Base-by-base conservation (phyloP, 1,140 invertebrate species). In the Drosophila sproati region DNA sequence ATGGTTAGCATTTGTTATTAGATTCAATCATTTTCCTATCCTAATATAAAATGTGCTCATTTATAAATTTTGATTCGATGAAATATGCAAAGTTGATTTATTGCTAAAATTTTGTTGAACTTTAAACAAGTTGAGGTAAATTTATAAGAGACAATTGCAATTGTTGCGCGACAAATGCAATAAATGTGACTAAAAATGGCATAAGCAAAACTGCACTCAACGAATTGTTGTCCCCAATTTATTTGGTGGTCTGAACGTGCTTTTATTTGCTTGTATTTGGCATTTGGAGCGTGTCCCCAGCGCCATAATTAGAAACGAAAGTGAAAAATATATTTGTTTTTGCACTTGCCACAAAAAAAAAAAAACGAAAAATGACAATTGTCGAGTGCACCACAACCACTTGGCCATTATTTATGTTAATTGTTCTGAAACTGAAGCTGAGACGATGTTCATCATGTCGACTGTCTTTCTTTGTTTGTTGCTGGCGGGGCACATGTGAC, bases 351-450 rank as follows among this genome's bases (percentile, higher is more conserved):
- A 67, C 61, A 78, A 75, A 45, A 77, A 74, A 52, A 68, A 51
- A 61, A 62, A 62, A 20, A 20, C 20, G 47, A 67, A 62, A 4
- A 34, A 34, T 2, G 60, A 74, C 35, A 62, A 70, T 43, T 74
- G 57, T 63, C 52, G 50, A 62, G 57, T 51, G 69, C 57, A 54
- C 39, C 10, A n/a, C 62, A 64, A 80, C 77, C 83, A 88, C 85
- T 88, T 80, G 80, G 80, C 80, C 71, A 89, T 88, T 88, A 88
- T 88, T 87, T 87, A 87, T 87, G 83, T 80, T 87, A 87, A 87
- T 87, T 87, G 83, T 83, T 50, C 51, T 20, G 20, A 39, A 68
- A 69, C 77, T 61, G 71, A 81, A 67, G 68, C 75, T 76, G 76
- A 72, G 73, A 76, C 83, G 81, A 80, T 77, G 74, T 73, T 79